A percentile compares a stretch with the other conserved stretches of the same genome.
phyloP scores from a whole-genome alignment of 2,888 invertebrate species.

The Pollenia labialis region DNA sequence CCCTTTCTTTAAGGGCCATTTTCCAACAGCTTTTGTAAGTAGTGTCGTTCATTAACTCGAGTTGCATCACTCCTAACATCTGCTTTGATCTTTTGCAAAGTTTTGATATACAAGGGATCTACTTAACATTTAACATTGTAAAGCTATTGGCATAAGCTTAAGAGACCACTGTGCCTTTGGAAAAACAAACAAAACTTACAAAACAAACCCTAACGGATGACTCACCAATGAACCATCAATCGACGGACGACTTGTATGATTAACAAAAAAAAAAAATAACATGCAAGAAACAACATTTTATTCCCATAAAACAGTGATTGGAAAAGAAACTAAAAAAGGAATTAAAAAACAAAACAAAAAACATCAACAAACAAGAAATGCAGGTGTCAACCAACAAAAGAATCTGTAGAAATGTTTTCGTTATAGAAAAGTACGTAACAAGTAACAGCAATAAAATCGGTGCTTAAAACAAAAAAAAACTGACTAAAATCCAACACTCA shows the following conservation, averaged over 20 bases:
- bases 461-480: neutral
- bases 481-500: neutral
- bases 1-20: no score
- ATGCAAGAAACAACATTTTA: conserved; percentile 26
- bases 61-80: no score
- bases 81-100: no score
- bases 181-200: neutral
- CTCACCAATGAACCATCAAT: neutral
- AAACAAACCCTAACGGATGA: conserved; percentile 20
- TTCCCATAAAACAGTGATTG: conserved; percentile 58
- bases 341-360: conserved; percentile 39
- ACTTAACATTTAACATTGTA: no score
- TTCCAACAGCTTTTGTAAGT: no score
- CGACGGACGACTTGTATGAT: neutral
- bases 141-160: no score
- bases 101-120: no score
- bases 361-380: conserved; percentile 49
- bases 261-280: neutral
- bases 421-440: neutral
- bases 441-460: neutral
- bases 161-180: no score
- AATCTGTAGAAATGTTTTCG: conserved; percentile 53
- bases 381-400: conserved; percentile 62
- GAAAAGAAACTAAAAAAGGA: conserved; percentile 9
- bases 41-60: no score